Percentiles rank a stretch among this genome's conserved stretches.
Conservation (phyloP, 2,888 invertebrate species). For the Apotomis betuletana region DNA sequence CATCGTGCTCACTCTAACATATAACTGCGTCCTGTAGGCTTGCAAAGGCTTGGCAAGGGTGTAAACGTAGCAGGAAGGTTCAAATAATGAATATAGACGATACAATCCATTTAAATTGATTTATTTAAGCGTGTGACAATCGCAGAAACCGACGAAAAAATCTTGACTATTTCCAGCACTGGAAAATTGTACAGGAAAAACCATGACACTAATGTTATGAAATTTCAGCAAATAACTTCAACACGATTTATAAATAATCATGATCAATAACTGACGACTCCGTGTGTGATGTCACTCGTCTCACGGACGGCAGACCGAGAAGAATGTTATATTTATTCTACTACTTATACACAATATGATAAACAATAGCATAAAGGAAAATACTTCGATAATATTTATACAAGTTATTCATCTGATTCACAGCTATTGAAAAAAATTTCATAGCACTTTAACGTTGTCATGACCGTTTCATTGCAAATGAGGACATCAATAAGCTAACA, state of each 20-base stretch:
- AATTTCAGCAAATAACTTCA: background rate
- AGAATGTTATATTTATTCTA: conserved; percentile 4
- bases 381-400: background rate
- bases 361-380: background rate
- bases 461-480: background rate
- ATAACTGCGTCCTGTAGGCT: too few species aligned
- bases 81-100: too few species aligned
- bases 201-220: background rate
- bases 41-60: too few species aligned
- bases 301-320: background rate
- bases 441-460: background rate
- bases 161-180: too few species aligned
- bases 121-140: too few species aligned
- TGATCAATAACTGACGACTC: background rate
- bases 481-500: background rate
- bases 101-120: too few species aligned
- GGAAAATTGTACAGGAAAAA: too few species aligned
- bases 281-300: conserved; percentile 17
- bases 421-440: background rate
- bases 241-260: conserved; percentile 6
- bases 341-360: background rate
- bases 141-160: too few species aligned
- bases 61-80: too few species aligned
- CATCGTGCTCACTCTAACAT: too few species aligned
- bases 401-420: background rate